Conservation (phyloP, 1,140 invertebrate species). For the Psilanteris sp. region DNA sequence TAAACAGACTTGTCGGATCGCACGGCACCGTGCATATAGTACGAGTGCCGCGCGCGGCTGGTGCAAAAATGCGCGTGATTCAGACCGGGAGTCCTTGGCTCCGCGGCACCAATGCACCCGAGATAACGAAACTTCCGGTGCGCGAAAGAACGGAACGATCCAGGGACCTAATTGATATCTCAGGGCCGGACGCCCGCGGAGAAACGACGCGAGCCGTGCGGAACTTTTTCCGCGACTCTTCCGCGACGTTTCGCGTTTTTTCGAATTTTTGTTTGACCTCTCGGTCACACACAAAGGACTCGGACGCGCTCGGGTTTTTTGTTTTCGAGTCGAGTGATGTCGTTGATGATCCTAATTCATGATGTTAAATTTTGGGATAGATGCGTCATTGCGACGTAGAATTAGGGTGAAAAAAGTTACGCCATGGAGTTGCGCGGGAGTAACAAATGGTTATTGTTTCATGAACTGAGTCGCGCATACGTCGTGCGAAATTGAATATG, state of each 20-base stretch:
- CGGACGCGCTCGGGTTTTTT: constrained; percentile 1
- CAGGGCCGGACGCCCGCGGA: constrained; percentile 12
- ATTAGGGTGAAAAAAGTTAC: too few species aligned
- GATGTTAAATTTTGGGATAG: too few species aligned
- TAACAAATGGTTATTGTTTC: too few species aligned
- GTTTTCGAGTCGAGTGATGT: too few species aligned
- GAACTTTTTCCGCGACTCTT: constrained; percentile 28
- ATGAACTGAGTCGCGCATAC: too few species aligned
- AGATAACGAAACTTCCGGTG: constrained; percentile 8
- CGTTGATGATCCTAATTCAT: too few species aligned
- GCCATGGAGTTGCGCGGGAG: too few species aligned
- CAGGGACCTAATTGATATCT: constrained; percentile 11
- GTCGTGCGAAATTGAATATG: too few species aligned
- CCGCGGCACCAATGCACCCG: constrained; percentile 7
- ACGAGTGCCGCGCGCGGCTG: constrained; percentile 3
- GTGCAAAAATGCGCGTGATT: constrained; percentile 13
- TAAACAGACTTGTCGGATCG: constrained; percentile 1
- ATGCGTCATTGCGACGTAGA: too few species aligned
- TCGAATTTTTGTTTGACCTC: constrained; percentile 30
- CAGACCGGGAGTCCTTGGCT: constrained; percentile 11
- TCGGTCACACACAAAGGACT: constrained; percentile 19
- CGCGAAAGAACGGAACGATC: constrained; percentile 1
- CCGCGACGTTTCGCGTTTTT: too few species aligned
- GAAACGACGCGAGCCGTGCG: constrained; percentile 15
- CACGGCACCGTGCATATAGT: constrained; percentile 10